Conservation (phyloP, 1,140 invertebrate species). For the Drosophila punjabiensis region DNA sequence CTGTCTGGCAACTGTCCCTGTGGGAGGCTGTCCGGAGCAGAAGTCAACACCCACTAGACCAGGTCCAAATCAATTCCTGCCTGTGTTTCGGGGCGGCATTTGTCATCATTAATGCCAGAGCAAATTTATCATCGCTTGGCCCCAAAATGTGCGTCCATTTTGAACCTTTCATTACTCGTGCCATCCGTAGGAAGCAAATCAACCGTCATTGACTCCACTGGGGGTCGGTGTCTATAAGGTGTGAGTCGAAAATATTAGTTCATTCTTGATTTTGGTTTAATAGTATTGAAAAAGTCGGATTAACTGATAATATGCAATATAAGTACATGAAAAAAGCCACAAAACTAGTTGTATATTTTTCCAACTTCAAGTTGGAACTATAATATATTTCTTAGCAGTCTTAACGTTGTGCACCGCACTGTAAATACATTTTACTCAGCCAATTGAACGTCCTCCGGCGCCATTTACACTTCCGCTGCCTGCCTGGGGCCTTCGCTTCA, state of each 20-base stretch:
- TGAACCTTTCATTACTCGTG: conserved; percentile 67
- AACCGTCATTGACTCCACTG: conserved; percentile 42
- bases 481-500: not conserved
- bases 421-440: conserved; percentile 13
- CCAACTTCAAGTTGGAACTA: not conserved
- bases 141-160: conserved; percentile 39
- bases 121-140: conserved; percentile 57
- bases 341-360: not conserved
- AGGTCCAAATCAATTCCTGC: conserved; percentile 51
- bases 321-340: not conserved
- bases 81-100: conserved; percentile 37
- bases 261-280: not conserved
- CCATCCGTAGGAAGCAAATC: conserved; percentile 55
- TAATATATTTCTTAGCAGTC: not conserved
- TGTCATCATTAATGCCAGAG: conserved; percentile 62
- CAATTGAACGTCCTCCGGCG: conserved; percentile 49
- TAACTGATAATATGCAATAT: not conserved
- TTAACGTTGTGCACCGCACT: conserved; percentile 1
- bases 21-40: conserved; percentile 19
- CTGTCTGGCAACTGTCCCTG: conserved; percentile 8
- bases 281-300: not conserved
- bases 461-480: conserved; percentile 71
- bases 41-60: conserved; percentile 27
- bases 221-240: conserved; percentile 12
- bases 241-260: conserved; percentile 4